Base-by-base conservation (phyloP, 1,140 invertebrate genomes). In the Saccostrea echinata region DNA sequence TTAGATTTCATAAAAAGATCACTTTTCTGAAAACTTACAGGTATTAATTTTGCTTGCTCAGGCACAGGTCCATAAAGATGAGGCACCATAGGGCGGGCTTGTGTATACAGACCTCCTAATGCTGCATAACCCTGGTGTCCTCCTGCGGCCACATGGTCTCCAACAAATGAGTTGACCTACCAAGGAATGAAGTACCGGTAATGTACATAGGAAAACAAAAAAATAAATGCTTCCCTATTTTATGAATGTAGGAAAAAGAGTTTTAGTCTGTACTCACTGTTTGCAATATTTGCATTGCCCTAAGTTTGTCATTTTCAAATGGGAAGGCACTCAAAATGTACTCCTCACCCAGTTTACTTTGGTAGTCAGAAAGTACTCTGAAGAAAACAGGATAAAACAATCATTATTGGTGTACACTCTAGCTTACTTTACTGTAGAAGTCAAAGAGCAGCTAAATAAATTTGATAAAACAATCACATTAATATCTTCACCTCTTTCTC, bases 81-180 rank as follows among this genome's bases (percentile, higher is more conserved):
- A 30, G 92, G 91, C 27, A 91, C 91, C 87, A 94, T 89, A 11
- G 94, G 94, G 35, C 93, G 86, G 57, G 92, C 90, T 87, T 95
- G 94, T 52, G 94, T 93, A 86, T 93, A 93, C 51, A 94, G 90
- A 57, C 92, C 91, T 3, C 94, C 94, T 6, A 95, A 86, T 30
- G 94, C 90, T 24, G 93, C 94, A 84, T 94, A 94, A 35, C 93
- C 92, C 89, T 95, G 94, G 84, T 94, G 94, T 87, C 94, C 94
- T 21, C 94, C 94, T 53, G 94, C 93, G 27, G 94, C 88, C 18
- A 93, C 88, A 52, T 90, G 90, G 51, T 94, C 92, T 9, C 91
- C 91, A 33, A 94, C 92, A 90, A 92, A 92, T 11, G 92, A 93
- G 16, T 91, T 84, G 30, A 95, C 93, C 94, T 94, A 90, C 27